A percentile compares a stretch with the other conserved stretches of the same genome.
phyloP scores from a whole-genome alignment of 2,888 invertebrate genomes.

The Eristalis intricaria region DNA sequence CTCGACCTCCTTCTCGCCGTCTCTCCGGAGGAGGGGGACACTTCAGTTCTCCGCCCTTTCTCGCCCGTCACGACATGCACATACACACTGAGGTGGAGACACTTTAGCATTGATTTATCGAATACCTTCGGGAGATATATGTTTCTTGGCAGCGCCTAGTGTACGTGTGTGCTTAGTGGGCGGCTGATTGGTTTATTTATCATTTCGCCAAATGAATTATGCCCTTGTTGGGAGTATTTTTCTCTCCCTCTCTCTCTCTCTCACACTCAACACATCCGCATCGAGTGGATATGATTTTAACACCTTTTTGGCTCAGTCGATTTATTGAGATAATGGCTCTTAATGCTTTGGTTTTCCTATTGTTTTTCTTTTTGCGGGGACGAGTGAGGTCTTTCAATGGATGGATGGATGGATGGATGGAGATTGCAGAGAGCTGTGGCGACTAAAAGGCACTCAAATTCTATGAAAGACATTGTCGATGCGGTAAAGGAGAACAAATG shows the following conservation, averaged over 20 bases:
- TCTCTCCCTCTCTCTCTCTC: neutral
- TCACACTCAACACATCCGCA: neutral
- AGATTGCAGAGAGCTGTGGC: no score
- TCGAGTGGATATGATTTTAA: slow-evolving; percentile 61
- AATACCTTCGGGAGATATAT: slow-evolving; percentile 60
- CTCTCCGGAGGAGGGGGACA: neutral
- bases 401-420: no score
- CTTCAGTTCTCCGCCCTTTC: neutral
- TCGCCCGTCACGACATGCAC: neutral
- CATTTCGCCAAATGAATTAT: slow-evolving; percentile 67
- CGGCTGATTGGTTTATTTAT: slow-evolving; percentile 70
- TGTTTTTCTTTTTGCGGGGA: neutral
- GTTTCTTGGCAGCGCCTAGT: slow-evolving; percentile 54
- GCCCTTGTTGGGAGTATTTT: slow-evolving; percentile 39
- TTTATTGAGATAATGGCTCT: slow-evolving; percentile 51
- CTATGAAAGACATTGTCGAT: no score
- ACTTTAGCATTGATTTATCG: slow-evolving; percentile 67
- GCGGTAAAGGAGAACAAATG: no score
- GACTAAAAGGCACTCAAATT: no score
- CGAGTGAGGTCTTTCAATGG: no score
- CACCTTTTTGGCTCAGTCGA: slow-evolving; percentile 53
- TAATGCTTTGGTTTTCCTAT: neutral
- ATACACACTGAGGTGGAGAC: slow-evolving; percentile 46
- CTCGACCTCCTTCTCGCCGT: neutral
- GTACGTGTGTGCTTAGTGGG: slow-evolving; percentile 42